A percentile compares a stretch with the other conserved stretches of the same genome.
Conservation (phyloP, 2,113 vertebrate species). For the Calyptommatus sinebrachiatus region DNA sequence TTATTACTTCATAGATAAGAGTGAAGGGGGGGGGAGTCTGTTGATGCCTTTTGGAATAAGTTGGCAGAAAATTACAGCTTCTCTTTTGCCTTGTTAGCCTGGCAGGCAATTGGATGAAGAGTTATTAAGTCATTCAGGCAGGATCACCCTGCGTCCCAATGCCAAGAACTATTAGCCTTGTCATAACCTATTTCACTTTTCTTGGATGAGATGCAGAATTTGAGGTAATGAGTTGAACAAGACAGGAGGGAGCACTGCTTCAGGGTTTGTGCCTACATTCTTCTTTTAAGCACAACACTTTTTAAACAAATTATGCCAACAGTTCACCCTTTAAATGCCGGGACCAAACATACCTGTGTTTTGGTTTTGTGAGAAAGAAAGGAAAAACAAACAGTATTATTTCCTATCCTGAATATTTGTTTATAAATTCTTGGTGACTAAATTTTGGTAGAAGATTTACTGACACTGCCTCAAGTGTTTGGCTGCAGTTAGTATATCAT, state of each 20-base stretch:
- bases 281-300: neutral
- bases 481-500: neutral
- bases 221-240: conserved; percentile 27
- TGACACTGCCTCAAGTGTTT: neutral
- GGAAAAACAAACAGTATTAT: neutral
- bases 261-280: neutral
- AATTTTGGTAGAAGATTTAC: neutral
- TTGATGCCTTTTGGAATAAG: conserved; percentile 32
- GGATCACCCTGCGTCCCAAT: conserved; percentile 26
- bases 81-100: conserved; percentile 31
- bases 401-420: neutral
- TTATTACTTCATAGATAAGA: conserved; percentile 18
- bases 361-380: neutral
- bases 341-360: neutral
- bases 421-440: neutral
- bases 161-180: conserved; percentile 48
- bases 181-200: conserved; percentile 23
- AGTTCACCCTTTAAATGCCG: neutral
- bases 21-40: conserved; percentile 18
- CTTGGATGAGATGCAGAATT: conserved; percentile 32
- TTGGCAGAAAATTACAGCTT: conserved; percentile 22
- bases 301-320: neutral
- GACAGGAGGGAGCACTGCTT: conserved; percentile 18
- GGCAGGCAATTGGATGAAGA: conserved; percentile 28
- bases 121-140: conserved; percentile 42